Base-by-base conservation (phyloP, 1,140 invertebrate species). In the Pachyrhynchus sulphureomaculatus region DNA sequence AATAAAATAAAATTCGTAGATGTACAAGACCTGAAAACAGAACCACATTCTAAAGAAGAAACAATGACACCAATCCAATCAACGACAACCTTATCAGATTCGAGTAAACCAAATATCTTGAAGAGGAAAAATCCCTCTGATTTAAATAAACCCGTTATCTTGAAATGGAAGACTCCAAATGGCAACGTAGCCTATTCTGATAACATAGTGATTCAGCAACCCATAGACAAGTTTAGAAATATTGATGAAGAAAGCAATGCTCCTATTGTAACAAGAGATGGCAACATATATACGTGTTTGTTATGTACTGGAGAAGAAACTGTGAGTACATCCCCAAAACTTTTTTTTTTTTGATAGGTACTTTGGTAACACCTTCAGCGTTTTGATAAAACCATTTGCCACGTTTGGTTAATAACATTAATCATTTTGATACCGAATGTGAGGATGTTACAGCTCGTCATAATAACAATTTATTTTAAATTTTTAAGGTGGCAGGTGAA, bases 281-380 rank as follows among this genome's bases (percentile, higher is more conserved):
- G 56, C 20, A 64, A 66, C 2, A 60, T 75, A 10, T 88, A 84
- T 59, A 81, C 78, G 12, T 88, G 87, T 72, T 68, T 84, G 4
- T 67, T 88, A 44, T 88, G 86, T 41, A 75, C 76, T 8, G 76
- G 80, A 2, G 76, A 81, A 1, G 64, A 67, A 24, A 76, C 74
- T 62, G 72, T 78, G 12, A 20, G 53, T 48, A 26, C n/a, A n/a
- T n/a, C n/a, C n/a, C n/a, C n/a, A n/a, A n/a, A n/a, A n/a, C n/a
- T n/a, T n/a, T n/a, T n/a, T n/a, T n/a, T n/a, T n/a, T n/a, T n/a
- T n/a, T n/a, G n/a, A n/a, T n/a, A n/a, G n/a, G n/a, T n/a, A n/a
- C n/a, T n/a, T n/a, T n/a, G n/a, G n/a, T n/a, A n/a, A n/a, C n/a
- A n/a, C n/a, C n/a, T n/a, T n/a, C n/a, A n/a, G n/a, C n/a, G n/a